Percentiles rank a stretch among this genome's conserved stretches.
Conservation (phyloP, 1,140 invertebrate species). For the Brachionus angularis region DNA sequence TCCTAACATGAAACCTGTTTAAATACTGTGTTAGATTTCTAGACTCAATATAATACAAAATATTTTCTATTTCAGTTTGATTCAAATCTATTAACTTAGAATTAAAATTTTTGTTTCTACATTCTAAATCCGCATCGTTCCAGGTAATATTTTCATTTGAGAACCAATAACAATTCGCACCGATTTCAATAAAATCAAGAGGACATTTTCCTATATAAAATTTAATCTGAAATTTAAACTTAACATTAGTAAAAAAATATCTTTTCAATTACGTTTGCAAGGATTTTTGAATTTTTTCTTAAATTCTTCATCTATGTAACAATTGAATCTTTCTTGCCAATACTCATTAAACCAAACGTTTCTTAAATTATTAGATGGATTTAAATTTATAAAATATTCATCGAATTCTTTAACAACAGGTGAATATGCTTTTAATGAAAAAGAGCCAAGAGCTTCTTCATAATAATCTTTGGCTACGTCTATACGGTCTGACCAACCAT, state of each 20-base stretch:
- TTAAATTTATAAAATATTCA: conserved; percentile 66
- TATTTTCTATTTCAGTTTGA: conserved; percentile 5
- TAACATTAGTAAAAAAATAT: too few species aligned
- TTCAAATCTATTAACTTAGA: conserved; percentile 20
- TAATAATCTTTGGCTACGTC: conserved; percentile 70
- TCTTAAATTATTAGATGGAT: conserved; percentile 64
- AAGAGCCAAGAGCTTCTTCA: conserved; percentile 67
- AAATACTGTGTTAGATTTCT: not conserved
- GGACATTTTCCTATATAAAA: conserved; percentile 14
- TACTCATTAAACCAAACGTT: conserved; percentile 75
- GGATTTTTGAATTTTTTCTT: conserved; percentile 25
- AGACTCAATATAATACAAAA: not conserved
- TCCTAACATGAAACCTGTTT: not conserved
- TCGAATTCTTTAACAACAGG: conserved; percentile 67
- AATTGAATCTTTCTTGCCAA: conserved; percentile 70
- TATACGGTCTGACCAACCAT: conserved; percentile 71
- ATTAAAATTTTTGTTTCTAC: conserved; percentile 3
- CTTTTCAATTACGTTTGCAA: conserved; percentile 53
- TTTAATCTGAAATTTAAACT: too few species aligned
- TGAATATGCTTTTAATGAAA: conserved; percentile 64
- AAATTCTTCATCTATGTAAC: conserved; percentile 49
- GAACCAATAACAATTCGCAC: conserved; percentile 27
- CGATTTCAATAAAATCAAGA: not conserved
- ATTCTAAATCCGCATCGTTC: not conserved
- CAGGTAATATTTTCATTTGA: not conserved